Evolutionary conservation across 2,888 invertebrate genomes (phyloP).

Genomic region (Acronicta psi): DNA sequence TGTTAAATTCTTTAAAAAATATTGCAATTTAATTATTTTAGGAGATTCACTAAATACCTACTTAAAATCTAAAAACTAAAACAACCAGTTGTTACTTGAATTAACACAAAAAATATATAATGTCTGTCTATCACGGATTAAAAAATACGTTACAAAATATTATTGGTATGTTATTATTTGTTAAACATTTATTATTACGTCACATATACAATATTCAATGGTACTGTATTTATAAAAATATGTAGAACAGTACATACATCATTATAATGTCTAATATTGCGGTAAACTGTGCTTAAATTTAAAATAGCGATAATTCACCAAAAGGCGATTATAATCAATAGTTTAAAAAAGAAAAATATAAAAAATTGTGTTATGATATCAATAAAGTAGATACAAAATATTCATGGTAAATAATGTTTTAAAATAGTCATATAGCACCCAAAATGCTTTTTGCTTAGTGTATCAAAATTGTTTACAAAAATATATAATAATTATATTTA

Average conservation of each 20-base stretch:
- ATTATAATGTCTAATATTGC: background rate
- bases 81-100: background rate
- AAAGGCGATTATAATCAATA: background rate
- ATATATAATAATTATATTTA: background rate
- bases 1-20: conserved; percentile 41
- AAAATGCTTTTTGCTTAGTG: background rate
- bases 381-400: background rate
- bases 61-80: background rate
- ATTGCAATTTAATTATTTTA: conserved; percentile 29
- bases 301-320: background rate
- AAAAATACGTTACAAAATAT: background rate
- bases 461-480: background rate
- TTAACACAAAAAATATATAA: background rate
- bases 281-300: background rate
- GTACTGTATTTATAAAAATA: background rate
- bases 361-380: background rate
- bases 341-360: background rate
- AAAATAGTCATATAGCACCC: background rate
- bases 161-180: too few species aligned
- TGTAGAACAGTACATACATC: background rate
- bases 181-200: too few species aligned
- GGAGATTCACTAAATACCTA: conserved; percentile 46
- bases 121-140: background rate
- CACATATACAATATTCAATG: background rate
- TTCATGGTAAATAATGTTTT: background rate